Base-by-base conservation (phyloP, 53 echinoderm and acorn worm genomes). In the Paracentrotus lividus region DNA sequence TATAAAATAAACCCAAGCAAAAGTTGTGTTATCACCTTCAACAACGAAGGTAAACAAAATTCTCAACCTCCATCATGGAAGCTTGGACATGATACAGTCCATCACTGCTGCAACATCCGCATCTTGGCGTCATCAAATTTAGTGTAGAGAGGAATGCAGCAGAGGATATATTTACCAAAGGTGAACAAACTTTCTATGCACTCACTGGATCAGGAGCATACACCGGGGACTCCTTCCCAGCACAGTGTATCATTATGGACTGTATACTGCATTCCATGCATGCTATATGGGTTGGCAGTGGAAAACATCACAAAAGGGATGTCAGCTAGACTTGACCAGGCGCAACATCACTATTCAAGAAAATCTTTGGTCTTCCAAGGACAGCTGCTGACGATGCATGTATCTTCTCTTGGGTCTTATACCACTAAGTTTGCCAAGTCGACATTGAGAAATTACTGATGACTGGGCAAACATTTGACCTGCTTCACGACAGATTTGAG, bases 51-150 rank as follows among this genome's bases (percentile, higher is more conserved):
- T 6, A 49, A 45, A 49, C 1, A 85, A 14, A n/a, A 43, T 10
- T 23, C 14, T 6, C 8, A 85, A 8, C 43, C 0, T 6, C n/a
- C 38, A 26, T 1, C 52, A 4, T 85, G 44, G 43, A 15, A 23
- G 6, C 52, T 85, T 26, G 52, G 52, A 36, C 8, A 85, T 5
- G 85, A 51, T 15, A 7, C 85, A 26, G 52, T 85, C 24, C n/a
- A 85, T 26, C 36, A 14, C 2, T 47, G 12, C 10, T n/a, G 9
- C 24, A 14, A 15, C 40, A 88, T 49, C 33, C 54, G 0, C 88
- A 88, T 31, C 88, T 88, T 6, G 88, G 88, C 54, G 55, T 88
- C 54, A 88, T 24, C 21, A 88, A 88, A 58, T 88, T 27, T 34
- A 51, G 23, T 47, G 15, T 18, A 8, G 55, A 9, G 54, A 44